Conservation (phyloP, 2,113 vertebrate genomes). For the Austrofundulus limnaeus region DNA sequence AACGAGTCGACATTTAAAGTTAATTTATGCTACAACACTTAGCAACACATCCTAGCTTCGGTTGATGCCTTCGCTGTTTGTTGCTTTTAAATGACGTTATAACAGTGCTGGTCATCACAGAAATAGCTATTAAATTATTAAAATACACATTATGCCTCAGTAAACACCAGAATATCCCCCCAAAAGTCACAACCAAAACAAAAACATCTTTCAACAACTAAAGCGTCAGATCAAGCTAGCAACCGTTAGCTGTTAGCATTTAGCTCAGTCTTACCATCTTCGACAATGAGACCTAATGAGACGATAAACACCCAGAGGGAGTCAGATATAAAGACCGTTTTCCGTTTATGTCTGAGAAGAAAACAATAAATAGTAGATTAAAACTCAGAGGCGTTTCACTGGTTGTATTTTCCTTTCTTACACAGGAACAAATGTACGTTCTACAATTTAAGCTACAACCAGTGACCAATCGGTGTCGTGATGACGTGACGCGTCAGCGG, state of each 20-base stretch:
- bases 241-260: conserved; percentile 38
- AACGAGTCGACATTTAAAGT: background rate
- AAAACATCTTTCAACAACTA: conserved; percentile 37
- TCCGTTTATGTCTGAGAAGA: background rate
- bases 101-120: background rate
- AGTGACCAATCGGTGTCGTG: conserved; percentile 63
- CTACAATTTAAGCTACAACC: conserved; percentile 49
- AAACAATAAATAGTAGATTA: conserved; percentile 5
- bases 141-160: fast-evolving
- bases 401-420: conserved; percentile 53
- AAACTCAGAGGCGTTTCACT: conserved; percentile 44
- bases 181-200: conserved; percentile 8
- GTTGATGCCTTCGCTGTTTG: background rate
- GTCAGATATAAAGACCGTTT: conserved; percentile 24
- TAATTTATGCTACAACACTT: conserved; percentile 29
- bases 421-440: conserved; percentile 84
- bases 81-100: background rate
- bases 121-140: background rate
- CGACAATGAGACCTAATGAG: conserved; percentile 32
- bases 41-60: conserved; percentile 47
- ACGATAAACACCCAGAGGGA: background rate
- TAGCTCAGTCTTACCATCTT: conserved; percentile 71
- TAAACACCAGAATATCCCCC: background rate
- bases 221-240: conserved; percentile 58
- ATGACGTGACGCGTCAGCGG: conserved; percentile 10